Base-by-base conservation (phyloP, 2,113 vertebrate genomes). In the Ochotona princeps region DNA sequence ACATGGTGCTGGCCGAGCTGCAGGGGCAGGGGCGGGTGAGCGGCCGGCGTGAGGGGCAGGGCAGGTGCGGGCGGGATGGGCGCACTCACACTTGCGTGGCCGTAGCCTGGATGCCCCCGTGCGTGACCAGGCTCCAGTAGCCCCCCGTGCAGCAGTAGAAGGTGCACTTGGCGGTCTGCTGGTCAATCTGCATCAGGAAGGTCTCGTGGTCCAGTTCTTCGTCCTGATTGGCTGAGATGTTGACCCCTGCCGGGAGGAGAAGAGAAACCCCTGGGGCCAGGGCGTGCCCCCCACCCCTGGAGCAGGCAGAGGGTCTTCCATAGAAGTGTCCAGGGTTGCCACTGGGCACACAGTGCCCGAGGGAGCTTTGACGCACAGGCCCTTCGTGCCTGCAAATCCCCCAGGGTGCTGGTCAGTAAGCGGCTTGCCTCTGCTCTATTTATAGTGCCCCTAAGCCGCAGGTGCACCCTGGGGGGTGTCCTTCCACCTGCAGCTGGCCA, bases 171-270 rank as follows among this genome's bases (percentile, higher is more conserved):
- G 98, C 99, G 93, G 97, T 99, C 83, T 99, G 98, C 1, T 98
- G 98, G 96, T 99, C 98, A 17, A 99, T 99, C 97, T 99, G 99
- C 98, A 99, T 99, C 97, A 99, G 99, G 97, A 99, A 99, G 51
- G 99, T 99, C 97, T 99, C 99, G 2, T 98, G 98, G 97, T 99
- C 99, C 83, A 99, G 98, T 96, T 99, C 99, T 89, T 98, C 99
- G 0, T 99, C 99, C 96, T 99, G 99, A 98, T 99, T 99, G 93
- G 99, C 99, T 0, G 99, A 99, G 96, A 99, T 98, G 4, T 99
- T 99, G 96, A 99, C 97, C 79, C 99, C 99, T 99, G 95, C 35
- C 10, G 92, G 89, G 65, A 75, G 63, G 66, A 94, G 35, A 95
- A 60, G 0, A n/a, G 76, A 92, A 73, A 78, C 44, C 67, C 47